A percentile compares a stretch with the other conserved stretches of the same genome.
Conservation (phyloP, 1,140 invertebrate genomes). For the Drosophila orosa region DNA sequence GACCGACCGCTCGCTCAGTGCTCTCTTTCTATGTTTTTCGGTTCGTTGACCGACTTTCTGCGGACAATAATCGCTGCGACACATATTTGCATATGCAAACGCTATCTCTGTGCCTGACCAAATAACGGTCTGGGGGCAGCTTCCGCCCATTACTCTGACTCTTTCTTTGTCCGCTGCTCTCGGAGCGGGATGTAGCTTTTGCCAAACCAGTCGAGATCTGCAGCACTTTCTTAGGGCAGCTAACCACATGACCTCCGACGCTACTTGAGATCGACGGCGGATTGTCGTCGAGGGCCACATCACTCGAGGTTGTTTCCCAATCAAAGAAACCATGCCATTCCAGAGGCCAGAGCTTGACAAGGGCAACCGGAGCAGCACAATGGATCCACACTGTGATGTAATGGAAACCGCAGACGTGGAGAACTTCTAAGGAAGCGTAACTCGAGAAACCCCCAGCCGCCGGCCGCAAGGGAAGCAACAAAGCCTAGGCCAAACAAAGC, state of each 20-base stretch:
- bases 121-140: constrained; percentile 21
- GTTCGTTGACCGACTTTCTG: constrained; percentile 75
- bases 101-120: constrained; percentile 21
- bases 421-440: constrained; percentile 57
- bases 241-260: constrained; percentile 9
- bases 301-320: constrained; percentile 21
- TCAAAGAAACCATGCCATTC: constrained; percentile 9
- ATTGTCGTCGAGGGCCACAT: constrained; percentile 11
- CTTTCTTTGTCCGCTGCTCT: constrained; percentile 21
- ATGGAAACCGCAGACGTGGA: constrained; percentile 55
- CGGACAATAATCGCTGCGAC: constrained; percentile 21
- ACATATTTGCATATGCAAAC: constrained; percentile 29
- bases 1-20: not conserved
- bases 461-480: constrained; percentile 16
- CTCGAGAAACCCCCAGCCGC: constrained; percentile 7
- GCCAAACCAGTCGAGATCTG: constrained; percentile 23
- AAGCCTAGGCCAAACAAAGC: constrained; percentile 30
- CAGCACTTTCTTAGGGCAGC: constrained; percentile 11
- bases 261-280: constrained; percentile 19
- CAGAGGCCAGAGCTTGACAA: constrained; percentile 11
- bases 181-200: not conserved
- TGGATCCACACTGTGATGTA: constrained; percentile 27
- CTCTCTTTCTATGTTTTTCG: constrained; percentile 26
- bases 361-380: constrained; percentile 19
- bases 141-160: constrained; percentile 13